These are phyloP conservation scores for Acanthopleura granulata DNA, from an alignment of 2,888 invertebrate genomes.

Conservation along the genomic window DNA sequence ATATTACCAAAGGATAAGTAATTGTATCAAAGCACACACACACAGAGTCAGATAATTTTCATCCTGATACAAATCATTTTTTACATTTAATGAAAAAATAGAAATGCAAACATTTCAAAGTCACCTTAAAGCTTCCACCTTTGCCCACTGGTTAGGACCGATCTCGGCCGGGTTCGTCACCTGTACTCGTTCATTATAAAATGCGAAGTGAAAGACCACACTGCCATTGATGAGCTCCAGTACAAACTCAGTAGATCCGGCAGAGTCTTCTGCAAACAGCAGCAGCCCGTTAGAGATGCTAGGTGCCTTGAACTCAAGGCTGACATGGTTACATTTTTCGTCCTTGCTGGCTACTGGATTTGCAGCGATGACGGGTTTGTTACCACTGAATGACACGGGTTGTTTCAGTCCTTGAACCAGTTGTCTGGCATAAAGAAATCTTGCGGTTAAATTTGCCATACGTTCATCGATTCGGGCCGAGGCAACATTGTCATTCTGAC, in stretches of 20 bases:
- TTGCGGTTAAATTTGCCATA: constrained; percentile 27
- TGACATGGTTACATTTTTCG: constrained; percentile 30
- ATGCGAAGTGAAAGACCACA: constrained; percentile 42
- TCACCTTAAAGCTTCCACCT: constrained; percentile 45
- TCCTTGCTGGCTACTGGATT: constrained; percentile 26
- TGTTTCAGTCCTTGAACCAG: constrained; percentile 34
- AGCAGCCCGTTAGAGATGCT: constrained; percentile 31
- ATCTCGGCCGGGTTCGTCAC: constrained; percentile 28
- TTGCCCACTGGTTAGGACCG: constrained; percentile 42
- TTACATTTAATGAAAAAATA: too few relatives aligned
- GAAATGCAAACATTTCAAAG: too few relatives aligned
- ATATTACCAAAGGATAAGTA: too few relatives aligned
- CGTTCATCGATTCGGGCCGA: too few relatives aligned
- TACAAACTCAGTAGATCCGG: constrained; percentile 31
- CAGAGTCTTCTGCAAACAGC: constrained; percentile 41
- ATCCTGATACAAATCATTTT: too few relatives aligned
- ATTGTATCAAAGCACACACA: too few relatives aligned
- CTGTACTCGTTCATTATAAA: constrained; percentile 24
- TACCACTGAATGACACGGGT: constrained; percentile 41
- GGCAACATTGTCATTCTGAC: too few relatives aligned
- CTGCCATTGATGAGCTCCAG: constrained; percentile 34
- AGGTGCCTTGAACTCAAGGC: constrained; percentile 35
- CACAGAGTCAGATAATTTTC: too few relatives aligned
- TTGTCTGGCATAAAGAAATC: constrained; percentile 29
- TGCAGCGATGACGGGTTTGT: constrained; percentile 21